Conservation (phyloP, 2,797 vertebrate genomes). For the Myiotriccus ornatus region DNA sequence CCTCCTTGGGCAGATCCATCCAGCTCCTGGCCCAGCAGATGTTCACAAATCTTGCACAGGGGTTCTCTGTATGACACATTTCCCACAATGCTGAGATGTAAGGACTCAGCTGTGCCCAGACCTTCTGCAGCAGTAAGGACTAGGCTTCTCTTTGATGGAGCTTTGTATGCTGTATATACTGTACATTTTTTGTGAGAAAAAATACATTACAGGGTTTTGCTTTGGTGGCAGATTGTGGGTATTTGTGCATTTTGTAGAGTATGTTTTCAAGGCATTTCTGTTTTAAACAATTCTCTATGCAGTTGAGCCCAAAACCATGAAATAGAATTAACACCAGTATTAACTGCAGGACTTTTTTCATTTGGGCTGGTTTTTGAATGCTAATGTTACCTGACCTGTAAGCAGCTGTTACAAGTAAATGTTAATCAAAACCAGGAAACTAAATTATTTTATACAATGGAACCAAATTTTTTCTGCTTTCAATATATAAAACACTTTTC, state of each 20-base stretch:
- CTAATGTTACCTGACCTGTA: conserved; percentile 71
- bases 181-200: not conserved
- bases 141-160: not conserved
- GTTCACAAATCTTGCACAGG: conserved; percentile 9
- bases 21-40: not conserved
- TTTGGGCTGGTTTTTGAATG: conserved; percentile 54
- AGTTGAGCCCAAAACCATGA: conserved; percentile 47
- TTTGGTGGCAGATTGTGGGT: not conserved
- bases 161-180: not conserved
- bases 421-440: conserved; percentile 68
- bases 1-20: not conserved
- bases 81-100: not conserved
- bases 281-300: not conserved
- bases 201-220: not conserved
- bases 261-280: not conserved
- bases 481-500: not conserved
- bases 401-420: conserved; percentile 76
- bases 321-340: conserved; percentile 69
- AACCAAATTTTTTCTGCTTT: conserved; percentile 59
- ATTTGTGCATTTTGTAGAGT: not conserved
- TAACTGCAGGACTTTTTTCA: conserved; percentile 59
- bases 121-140: not conserved
- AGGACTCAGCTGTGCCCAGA: not conserved
- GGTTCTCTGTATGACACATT: not conserved
- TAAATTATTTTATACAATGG: conserved; percentile 55